Conservation (phyloP, 2,113 vertebrate species). For the Pogona vitticeps region DNA sequence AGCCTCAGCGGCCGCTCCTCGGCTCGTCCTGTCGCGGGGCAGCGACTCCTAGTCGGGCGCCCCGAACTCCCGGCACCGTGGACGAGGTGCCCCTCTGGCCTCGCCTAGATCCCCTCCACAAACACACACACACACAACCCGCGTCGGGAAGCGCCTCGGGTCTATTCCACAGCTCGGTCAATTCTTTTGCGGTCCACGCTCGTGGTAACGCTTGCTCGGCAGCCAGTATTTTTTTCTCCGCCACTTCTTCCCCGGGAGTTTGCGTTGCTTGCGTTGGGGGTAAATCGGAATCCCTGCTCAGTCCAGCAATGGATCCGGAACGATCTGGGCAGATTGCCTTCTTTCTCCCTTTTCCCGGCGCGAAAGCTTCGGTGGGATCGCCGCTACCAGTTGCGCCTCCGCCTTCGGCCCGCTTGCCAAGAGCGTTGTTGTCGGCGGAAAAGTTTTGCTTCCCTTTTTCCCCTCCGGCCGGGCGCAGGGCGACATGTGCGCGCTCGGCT, state of each 20-base stretch:
- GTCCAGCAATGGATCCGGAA: background rate
- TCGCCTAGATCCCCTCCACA: background rate
- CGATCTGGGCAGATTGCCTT: background rate
- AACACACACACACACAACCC: too few relatives aligned
- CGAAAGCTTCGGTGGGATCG: background rate
- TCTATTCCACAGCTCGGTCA: too few relatives aligned
- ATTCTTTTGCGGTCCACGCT: background rate
- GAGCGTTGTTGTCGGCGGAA: background rate
- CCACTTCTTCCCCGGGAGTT: slow-evolving; percentile 70
- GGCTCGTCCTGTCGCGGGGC: too few relatives aligned
- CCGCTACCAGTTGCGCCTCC: background rate
- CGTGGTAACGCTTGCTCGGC: background rate
- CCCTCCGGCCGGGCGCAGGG: background rate
- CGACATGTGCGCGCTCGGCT: background rate
- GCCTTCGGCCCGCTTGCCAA: too few relatives aligned
- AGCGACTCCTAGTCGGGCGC: background rate
- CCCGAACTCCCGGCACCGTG: background rate
- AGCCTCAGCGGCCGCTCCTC: background rate
- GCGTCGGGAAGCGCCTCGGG: background rate
- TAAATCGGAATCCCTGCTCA: too few relatives aligned
- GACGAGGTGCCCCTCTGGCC: background rate
- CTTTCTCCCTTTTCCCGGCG: too few relatives aligned
- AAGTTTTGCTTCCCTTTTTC: background rate
- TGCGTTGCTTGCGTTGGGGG: too few relatives aligned
- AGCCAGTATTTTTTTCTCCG: slow-evolving; percentile 49